Conservation (phyloP, 2,797 vertebrate species). For the Lerista edwardsae region DNA sequence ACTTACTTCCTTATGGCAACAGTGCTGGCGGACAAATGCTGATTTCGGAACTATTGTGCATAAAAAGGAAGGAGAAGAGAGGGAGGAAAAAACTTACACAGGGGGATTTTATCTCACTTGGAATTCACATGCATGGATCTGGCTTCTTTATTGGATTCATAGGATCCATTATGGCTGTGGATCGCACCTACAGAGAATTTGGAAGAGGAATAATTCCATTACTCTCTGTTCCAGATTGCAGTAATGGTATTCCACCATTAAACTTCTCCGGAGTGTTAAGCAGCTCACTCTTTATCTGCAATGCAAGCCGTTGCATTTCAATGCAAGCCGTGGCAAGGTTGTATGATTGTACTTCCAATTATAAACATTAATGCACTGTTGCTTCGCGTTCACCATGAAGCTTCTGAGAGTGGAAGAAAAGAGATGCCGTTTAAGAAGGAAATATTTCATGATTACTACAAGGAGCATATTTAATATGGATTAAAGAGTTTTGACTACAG, state of each 20-base stretch:
- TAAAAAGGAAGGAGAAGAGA: not conserved
- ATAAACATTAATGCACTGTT: not conserved
- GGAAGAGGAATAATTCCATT: not conserved
- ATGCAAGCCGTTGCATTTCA: not conserved
- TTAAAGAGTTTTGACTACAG: conserved; percentile 5
- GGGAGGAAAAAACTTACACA: not conserved
- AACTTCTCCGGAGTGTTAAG: not conserved
- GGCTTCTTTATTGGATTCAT: not conserved
- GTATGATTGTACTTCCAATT: not conserved
- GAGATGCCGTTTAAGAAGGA: conserved; percentile 9
- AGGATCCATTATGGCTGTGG: not conserved
- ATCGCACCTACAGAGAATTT: not conserved
- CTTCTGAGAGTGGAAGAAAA: not conserved
- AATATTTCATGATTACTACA: not conserved
- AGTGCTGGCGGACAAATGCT: not conserved
- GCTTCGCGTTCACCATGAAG: not conserved
- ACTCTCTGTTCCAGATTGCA: not conserved
- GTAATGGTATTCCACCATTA: not conserved
- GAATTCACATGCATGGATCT: not conserved
- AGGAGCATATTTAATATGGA: not conserved
- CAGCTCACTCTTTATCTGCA: not conserved
- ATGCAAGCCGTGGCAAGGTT: not conserved
- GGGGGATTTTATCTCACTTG: not conserved
- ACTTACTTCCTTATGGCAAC: fast-evolving
- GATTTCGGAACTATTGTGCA: not conserved